These are phyloP conservation scores for Drosophila dunni DNA, from an alignment of 1,140 invertebrate species.

Conservation along the genomic window DNA sequence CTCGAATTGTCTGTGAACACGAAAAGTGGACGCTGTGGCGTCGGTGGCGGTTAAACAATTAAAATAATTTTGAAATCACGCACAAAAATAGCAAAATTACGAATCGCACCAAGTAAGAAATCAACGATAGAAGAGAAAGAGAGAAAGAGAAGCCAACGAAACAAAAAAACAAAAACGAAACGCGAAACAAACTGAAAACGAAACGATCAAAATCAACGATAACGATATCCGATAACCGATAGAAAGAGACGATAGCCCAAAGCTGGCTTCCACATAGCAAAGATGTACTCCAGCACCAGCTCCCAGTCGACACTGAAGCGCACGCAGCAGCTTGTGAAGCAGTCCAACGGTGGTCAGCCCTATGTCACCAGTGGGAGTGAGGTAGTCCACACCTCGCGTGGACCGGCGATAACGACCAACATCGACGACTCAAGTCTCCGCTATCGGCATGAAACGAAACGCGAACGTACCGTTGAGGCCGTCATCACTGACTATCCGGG, in stretches of 20 bases:
- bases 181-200: conserved; percentile 49
- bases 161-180: conserved; percentile 32
- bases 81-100: conserved; percentile 67
- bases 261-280: conserved; percentile 50
- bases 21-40: conserved; percentile 27
- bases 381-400: conserved; percentile 84
- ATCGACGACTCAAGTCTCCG: conserved; percentile 76
- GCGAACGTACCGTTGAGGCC: conserved; percentile 80
- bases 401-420: conserved; percentile 87
- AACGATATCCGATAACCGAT: conserved; percentile 14
- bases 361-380: conserved; percentile 65
- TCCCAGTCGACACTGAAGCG: conserved; percentile 73
- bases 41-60: conserved; percentile 51
- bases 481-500: conserved; percentile 83
- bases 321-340: conserved; percentile 65
- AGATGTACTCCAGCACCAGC: conserved; percentile 61
- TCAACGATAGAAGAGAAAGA: background rate
- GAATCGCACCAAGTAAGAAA: conserved; percentile 38
- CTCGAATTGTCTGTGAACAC: conserved; percentile 59
- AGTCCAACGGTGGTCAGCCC: conserved; percentile 85
- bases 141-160: conserved; percentile 17
- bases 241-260: conserved; percentile 38
- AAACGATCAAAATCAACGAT: conserved; percentile 46
- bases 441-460: conserved; percentile 79
- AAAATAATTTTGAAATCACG: conserved; percentile 66